phyloP scores from a whole-genome alignment of 2,888 invertebrate genomes.

The Trachelus iudaicus region DNA sequence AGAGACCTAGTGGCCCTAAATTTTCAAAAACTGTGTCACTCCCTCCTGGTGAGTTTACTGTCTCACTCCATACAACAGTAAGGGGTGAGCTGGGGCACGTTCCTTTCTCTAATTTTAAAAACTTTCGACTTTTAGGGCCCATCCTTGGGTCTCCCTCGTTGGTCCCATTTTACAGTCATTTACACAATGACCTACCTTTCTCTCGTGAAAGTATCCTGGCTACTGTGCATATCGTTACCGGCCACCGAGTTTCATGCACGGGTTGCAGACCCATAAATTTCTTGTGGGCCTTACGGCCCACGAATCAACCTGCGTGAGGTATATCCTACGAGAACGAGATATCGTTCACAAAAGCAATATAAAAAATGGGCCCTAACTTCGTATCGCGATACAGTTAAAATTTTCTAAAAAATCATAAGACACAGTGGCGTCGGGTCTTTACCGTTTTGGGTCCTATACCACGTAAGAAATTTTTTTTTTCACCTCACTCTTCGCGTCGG shows the following conservation, averaged over 20 bases:
- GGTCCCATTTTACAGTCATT: neutral
- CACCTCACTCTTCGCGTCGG: neutral
- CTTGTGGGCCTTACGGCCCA: slow-evolving; percentile 20
- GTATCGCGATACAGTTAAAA: neutral
- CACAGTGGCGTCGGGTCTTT: neutral
- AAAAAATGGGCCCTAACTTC: neutral
- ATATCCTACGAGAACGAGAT: neutral
- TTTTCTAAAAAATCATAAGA: neutral
- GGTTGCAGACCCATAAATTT: slow-evolving; percentile 34
- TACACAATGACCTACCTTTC: slow-evolving; percentile 1
- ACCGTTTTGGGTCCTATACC: neutral
- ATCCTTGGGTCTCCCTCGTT: neutral
- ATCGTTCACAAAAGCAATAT: neutral
- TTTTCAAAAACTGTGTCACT: slow-evolving; percentile 36
- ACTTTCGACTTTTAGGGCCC: slow-evolving; percentile 36
- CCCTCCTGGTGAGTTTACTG: neutral
- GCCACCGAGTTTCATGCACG: slow-evolving; percentile 24
- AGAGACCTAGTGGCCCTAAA: slow-evolving; percentile 42
- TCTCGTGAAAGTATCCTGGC: slow-evolving; percentile 4
- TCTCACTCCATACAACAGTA: neutral
- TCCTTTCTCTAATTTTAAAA: slow-evolving; percentile 16
- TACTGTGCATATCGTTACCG: neutral
- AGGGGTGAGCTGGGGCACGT: neutral
- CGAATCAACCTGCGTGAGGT: neutral
- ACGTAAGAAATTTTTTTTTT: neutral